Conservation (phyloP, 2,888 invertebrate genomes). For the Miltochrista miniata region DNA sequence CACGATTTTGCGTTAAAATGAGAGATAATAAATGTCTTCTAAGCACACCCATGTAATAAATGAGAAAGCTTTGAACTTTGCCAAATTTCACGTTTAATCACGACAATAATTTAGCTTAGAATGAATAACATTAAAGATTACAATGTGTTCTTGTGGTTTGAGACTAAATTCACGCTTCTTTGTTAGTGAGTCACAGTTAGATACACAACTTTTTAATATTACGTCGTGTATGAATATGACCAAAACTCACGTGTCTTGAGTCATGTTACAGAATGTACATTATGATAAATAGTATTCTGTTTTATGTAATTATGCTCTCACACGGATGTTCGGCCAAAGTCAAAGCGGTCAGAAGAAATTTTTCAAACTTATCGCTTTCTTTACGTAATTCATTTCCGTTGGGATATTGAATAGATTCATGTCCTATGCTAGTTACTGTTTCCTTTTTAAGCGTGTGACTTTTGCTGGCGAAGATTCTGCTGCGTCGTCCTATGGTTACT, state of each 20-base stretch:
- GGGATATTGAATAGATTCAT: too few species aligned
- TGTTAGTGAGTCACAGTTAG: neutral
- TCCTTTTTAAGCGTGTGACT: too few species aligned
- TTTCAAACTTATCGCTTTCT: too few species aligned
- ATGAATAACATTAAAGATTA: neutral
- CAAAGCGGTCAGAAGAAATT: too few species aligned
- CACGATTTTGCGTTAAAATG: too few species aligned
- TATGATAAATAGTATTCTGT: conserved; percentile 19
- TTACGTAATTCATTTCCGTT: too few species aligned
- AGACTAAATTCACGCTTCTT: neutral
- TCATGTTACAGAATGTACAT: conserved; percentile 28
- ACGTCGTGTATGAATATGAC: neutral
- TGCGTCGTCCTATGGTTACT: too few species aligned
- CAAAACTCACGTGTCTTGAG: conserved; percentile 16
- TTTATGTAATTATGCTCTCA: conserved; percentile 9
- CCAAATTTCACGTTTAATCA: neutral
- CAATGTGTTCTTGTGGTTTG: neutral
- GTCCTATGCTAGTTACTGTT: too few species aligned
- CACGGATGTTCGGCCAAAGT: too few species aligned
- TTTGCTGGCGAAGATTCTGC: too few species aligned
- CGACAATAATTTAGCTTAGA: neutral
- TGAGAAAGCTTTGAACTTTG: neutral
- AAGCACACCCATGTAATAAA: neutral
- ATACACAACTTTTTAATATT: neutral
- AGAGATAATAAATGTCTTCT: too few species aligned